Percentiles rank a stretch among this genome's conserved stretches.
phyloP scores from a whole-genome alignment of 1,140 invertebrate genomes.

The Schlechtendalia chinensis region DNA sequence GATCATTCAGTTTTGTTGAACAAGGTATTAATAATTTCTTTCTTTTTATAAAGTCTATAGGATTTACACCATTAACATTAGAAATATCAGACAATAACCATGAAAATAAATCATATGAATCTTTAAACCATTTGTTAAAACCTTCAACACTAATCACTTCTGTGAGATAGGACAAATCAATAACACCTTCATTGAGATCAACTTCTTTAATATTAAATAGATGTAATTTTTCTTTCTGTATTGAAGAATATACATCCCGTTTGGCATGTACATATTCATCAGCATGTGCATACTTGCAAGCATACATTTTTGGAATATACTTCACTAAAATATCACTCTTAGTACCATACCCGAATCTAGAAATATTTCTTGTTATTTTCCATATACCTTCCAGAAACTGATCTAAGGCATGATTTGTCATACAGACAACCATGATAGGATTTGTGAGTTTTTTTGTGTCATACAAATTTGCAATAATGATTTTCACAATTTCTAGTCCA shows the following conservation, averaged over 20 bases:
- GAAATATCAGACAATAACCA: constrained; percentile 23
- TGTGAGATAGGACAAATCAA: constrained; percentile 3
- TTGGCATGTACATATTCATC: constrained; percentile 14
- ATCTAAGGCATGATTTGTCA: constrained; percentile 84
- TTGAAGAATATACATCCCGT: background rate
- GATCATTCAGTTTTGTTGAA: background rate
- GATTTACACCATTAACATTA: constrained; percentile 10
- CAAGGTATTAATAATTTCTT: background rate
- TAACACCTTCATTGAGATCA: background rate
- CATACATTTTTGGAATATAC: background rate
- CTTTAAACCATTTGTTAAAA: constrained; percentile 21
- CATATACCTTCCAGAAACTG: constrained; percentile 73
- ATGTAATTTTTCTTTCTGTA: background rate
- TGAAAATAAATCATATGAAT: constrained; percentile 31
- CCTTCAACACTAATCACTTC: background rate
- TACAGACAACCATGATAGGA: constrained; percentile 76
- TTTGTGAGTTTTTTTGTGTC: constrained; percentile 52
- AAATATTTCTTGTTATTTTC: constrained; percentile 39
- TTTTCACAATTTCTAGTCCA: constrained; percentile 66
- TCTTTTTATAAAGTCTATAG: constrained; percentile 28
- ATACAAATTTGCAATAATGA: constrained; percentile 60
- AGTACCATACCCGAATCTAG: constrained; percentile 30
- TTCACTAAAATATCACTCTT: constrained; percentile 36
- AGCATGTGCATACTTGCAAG: background rate
- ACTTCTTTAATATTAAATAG: constrained; percentile 8